Conservation (phyloP, 2,113 vertebrate species). For the Tringa solitaria region DNA sequence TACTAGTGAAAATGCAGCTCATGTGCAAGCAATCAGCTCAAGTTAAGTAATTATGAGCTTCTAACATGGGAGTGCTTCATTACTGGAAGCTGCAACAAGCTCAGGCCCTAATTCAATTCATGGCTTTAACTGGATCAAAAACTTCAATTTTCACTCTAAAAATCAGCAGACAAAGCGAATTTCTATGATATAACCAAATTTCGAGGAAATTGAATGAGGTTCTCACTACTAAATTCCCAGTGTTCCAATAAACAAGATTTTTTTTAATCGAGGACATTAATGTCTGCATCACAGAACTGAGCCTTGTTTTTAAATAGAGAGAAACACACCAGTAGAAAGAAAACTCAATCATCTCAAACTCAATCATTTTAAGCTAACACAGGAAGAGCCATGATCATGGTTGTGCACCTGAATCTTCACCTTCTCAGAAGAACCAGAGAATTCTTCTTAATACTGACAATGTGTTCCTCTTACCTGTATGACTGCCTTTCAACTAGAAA, state of each 20-base stretch:
- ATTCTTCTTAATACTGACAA: not conserved
- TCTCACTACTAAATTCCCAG: not conserved
- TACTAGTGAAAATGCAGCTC: not conserved
- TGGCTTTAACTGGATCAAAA: not conserved
- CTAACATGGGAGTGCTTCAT: not conserved
- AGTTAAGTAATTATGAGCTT: not conserved
- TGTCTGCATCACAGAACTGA: not conserved
- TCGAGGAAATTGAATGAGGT: not conserved
- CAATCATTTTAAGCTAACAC: not conserved
- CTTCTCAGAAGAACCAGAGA: not conserved
- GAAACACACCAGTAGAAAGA: not conserved
- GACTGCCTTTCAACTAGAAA: not conserved
- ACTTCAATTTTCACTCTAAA: not conserved
- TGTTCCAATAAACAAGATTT: fast-evolving
- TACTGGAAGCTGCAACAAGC: not conserved
- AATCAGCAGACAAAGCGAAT: not conserved
- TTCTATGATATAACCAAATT: not conserved
- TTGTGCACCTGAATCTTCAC: not conserved
- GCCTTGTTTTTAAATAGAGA: not conserved
- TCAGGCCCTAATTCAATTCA: not conserved
- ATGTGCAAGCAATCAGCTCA: not conserved
- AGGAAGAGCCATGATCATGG: not conserved
- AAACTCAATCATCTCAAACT: not conserved
- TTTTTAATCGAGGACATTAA: not conserved
- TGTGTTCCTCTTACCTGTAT: not conserved